Evolutionary conservation across 2,888 invertebrate genomes (phyloP).

Genomic region (Chalcosyrphus nemorum): DNA sequence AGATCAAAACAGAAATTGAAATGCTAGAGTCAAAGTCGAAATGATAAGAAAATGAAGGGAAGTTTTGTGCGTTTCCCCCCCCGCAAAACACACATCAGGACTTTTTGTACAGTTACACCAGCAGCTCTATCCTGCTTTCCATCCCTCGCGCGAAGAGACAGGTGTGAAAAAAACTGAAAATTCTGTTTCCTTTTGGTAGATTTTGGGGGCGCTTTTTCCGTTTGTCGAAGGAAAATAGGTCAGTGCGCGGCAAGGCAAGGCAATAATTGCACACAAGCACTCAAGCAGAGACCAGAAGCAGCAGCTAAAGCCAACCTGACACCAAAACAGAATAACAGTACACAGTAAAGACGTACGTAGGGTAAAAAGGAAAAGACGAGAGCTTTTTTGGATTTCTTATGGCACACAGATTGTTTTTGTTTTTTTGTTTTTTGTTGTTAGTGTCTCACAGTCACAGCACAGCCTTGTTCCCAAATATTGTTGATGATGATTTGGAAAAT

Average conservation of each 20-base stretch:
- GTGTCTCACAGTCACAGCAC: neutral
- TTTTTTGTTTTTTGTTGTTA: neutral
- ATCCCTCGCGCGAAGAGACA: conserved; percentile 4
- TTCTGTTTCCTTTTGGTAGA: neutral
- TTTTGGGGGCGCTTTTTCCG: neutral
- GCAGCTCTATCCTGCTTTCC: no score
- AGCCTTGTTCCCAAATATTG: neutral
- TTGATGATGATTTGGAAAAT: conserved; percentile 36
- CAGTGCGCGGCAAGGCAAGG: conserved; percentile 46
- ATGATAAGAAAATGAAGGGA: neutral
- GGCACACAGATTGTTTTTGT: neutral
- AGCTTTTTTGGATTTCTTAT: conserved; percentile 19
- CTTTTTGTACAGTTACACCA: conserved; percentile 29
- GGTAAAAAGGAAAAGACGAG: neutral
- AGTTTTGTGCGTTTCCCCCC: neutral
- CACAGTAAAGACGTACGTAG: neutral
- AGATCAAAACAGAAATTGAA: neutral
- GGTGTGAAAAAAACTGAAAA: conserved; percentile 48
- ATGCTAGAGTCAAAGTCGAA: neutral
- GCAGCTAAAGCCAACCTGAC: neutral
- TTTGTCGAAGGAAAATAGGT: conserved; percentile 53
- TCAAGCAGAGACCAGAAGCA: no score
- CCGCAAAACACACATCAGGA: neutral
- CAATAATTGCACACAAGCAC: conserved; percentile 41
- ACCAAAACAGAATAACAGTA: neutral